Evolutionary conservation across 2,113 vertebrate genomes (phyloP), one percentile per base, ranked within the genome.

Genomic region (Choloepus hoffmanni): DNA sequence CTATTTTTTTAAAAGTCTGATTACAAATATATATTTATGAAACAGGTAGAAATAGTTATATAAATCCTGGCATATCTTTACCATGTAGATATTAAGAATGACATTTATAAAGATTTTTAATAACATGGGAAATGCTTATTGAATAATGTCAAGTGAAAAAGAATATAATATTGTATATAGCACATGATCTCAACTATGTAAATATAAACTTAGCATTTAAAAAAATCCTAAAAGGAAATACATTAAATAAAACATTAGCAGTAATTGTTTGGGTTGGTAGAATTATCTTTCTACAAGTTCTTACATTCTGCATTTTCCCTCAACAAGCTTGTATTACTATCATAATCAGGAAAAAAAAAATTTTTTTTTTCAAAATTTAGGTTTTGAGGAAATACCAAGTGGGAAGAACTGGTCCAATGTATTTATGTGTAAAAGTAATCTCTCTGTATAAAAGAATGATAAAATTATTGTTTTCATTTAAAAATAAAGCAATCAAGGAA

Each of bases 401-500:
- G 12, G 24, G 53, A 76, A 55, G 26, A 40, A 62, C 6, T 87
- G 28, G 5, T 16, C 14, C 30, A 36, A 87, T 40, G 72, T 70
- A 79, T 87, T 88, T 88, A 24, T 77, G 24, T 60, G 36, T 33
- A 90, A 93, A 89, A 26, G 18, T 30, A 63, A 92, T 58, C 36
- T 85, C 1, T 76, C 90, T 82, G 74, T 53, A 30, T 16, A 30
- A 82, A 48, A 91, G 23, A 73, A 82, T 68, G 36, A 76, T 53
- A 68, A 24, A 77, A 95, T 18, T 74, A 21, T 50, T 73, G 73
- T 18, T 79, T 36, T 36, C 62, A 45, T 82, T 58, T 43, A 7
- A 79, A 91, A 95, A 93, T 82, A 93, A 94, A 94, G 24, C 18
- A 89, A 92, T 6, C 9, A 70, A 68, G 13, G 30, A 43, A 90